These are phyloP conservation scores for Ormyrus labotus DNA, from an alignment of 2,888 invertebrate genomes.

Conservation along the genomic window DNA sequence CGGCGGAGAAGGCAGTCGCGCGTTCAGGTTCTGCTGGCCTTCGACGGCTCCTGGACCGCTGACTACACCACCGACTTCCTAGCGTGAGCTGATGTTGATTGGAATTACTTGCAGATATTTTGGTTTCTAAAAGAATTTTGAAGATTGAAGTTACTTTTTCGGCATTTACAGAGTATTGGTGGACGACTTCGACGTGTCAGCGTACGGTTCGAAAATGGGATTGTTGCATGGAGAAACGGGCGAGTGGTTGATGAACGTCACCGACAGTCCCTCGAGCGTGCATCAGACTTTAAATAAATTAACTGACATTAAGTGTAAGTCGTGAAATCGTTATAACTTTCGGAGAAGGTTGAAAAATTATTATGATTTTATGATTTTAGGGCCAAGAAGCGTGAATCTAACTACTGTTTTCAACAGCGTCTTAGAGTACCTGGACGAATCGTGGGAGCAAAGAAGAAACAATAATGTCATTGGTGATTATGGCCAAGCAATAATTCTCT, in stretches of 20 bases:
- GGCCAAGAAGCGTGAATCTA: conserved; percentile 65
- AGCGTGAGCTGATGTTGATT: conserved; percentile 56
- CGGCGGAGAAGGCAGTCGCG: conserved; percentile 53
- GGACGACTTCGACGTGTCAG: conserved; percentile 79
- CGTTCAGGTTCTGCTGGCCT: conserved; percentile 64
- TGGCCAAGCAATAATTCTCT: conserved; percentile 66
- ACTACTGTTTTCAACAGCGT: conserved; percentile 58
- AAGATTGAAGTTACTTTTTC: too few relatives aligned
- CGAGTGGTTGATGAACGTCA: conserved; percentile 79
- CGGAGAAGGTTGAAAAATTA: background rate
- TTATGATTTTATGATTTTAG: conserved; percentile 53
- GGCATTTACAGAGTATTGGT: conserved; percentile 77
- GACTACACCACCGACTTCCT: conserved; percentile 63
- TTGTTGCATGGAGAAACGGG: conserved; percentile 82
- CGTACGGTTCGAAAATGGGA: conserved; percentile 80
- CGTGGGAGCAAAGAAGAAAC: conserved; percentile 60
- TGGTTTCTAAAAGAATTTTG: too few relatives aligned
- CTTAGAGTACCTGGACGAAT: conserved; percentile 60
- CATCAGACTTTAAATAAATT: conserved; percentile 66
- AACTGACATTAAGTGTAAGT: conserved; percentile 61
- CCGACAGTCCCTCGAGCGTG: conserved; percentile 78
- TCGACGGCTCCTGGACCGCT: conserved; percentile 66
- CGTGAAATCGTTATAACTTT: conserved; percentile 2
- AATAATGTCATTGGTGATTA: conserved; percentile 62
- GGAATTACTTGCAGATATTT: background rate